A percentile compares a stretch with the other conserved stretches of the same genome.
Conservation (phyloP, 2,888 invertebrate species). For the Lissonota sp. region DNA sequence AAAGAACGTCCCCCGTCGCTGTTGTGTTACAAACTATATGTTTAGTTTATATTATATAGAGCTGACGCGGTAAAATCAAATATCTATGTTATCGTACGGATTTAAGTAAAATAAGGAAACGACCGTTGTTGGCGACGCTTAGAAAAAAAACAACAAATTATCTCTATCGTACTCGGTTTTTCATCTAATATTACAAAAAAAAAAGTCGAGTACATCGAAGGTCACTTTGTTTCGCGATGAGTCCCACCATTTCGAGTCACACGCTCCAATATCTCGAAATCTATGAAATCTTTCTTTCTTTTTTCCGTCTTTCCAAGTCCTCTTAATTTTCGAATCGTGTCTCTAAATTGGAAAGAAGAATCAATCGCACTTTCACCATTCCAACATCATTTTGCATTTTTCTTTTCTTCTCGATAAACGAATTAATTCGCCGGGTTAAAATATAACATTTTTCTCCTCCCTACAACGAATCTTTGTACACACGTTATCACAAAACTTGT, state of each 20-base stretch:
- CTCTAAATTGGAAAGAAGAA: constrained; percentile 31
- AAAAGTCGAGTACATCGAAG: constrained; percentile 52
- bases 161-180: constrained; percentile 21
- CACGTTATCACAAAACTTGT: no score
- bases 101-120: constrained; percentile 57
- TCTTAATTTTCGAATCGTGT: constrained; percentile 18
- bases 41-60: constrained; percentile 41
- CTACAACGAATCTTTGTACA: neutral
- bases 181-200: constrained; percentile 20
- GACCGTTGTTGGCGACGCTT: constrained; percentile 33
- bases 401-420: neutral
- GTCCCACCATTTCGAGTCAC: constrained; percentile 26
- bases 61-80: constrained; percentile 46
- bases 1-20: constrained; percentile 75
- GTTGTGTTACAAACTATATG: constrained; percentile 65
- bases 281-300: neutral
- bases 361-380: constrained; percentile 22
- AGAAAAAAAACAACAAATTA: constrained; percentile 28
- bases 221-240: constrained; percentile 59
- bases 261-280: neutral
- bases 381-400: neutral
- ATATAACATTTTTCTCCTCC: neutral
- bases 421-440: no score
- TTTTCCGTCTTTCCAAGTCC: constrained; percentile 16
- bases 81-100: constrained; percentile 27